phyloP scores from a whole-genome alignment of 2,113 vertebrate species.

The Notechis scutatus region DNA sequence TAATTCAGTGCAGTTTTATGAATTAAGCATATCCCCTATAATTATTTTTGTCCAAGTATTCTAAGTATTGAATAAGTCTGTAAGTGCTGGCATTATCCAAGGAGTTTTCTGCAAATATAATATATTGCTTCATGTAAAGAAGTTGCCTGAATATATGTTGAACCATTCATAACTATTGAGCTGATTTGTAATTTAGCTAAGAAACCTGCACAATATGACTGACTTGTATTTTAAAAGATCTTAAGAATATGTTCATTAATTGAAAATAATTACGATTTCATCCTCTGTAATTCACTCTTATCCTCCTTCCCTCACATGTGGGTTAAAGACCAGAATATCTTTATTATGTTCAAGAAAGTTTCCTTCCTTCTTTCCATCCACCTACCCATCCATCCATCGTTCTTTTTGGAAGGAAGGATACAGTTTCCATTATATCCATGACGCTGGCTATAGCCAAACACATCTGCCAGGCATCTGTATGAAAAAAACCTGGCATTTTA shows the following conservation, averaged over 20 bases:
- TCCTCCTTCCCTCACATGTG: background rate
- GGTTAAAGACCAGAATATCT: background rate
- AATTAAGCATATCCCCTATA: background rate
- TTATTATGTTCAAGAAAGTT: slow-evolving; percentile 2
- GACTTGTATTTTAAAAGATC: background rate
- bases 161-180: background rate
- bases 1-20: background rate
- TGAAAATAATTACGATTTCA: background rate
- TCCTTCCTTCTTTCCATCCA: background rate
- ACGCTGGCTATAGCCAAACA: background rate
- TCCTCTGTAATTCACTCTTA: background rate
- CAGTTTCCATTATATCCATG: background rate
- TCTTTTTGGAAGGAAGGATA: background rate
- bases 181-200: background rate
- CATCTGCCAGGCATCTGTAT: background rate
- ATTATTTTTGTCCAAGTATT: background rate
- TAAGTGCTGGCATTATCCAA: background rate
- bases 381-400: background rate
- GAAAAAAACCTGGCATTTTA: background rate
- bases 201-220: background rate
- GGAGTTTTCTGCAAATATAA: background rate
- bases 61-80: background rate
- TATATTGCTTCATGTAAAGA: background rate
- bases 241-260: background rate
- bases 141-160: background rate